Conservation (phyloP, 1,140 invertebrate genomes). For the Formica exsecta region DNA sequence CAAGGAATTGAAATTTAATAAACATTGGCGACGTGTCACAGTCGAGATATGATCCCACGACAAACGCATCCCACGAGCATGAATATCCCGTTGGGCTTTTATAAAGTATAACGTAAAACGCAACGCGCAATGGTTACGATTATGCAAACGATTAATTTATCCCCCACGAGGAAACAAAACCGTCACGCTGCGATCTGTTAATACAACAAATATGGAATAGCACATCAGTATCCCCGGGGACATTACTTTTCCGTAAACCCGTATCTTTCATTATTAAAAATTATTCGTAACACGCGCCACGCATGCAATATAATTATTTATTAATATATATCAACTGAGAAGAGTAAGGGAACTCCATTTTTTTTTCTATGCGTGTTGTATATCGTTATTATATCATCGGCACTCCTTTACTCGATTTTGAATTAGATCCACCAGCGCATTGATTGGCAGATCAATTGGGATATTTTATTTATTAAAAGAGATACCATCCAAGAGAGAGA, state of each 20-base stretch:
- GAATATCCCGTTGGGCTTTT: slow-evolving; percentile 47
- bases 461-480: slow-evolving; percentile 11
- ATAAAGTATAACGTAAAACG: slow-evolving; percentile 48
- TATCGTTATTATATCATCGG: no score
- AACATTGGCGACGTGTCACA: slow-evolving; percentile 46
- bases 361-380: background rate
- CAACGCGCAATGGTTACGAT: slow-evolving; percentile 16
- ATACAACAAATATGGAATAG: slow-evolving; percentile 54
- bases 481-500: background rate
- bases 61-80: slow-evolving; percentile 54
- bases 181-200: slow-evolving; percentile 50
- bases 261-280: slow-evolving; percentile 52
- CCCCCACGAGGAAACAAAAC: slow-evolving; percentile 16
- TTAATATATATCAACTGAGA: slow-evolving; percentile 33
- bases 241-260: slow-evolving; percentile 36
- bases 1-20: slow-evolving; percentile 26
- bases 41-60: slow-evolving; percentile 41
- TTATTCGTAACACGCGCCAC: slow-evolving; percentile 45
- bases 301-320: slow-evolving; percentile 49
- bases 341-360: slow-evolving; percentile 9
- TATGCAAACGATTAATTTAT: slow-evolving; percentile 54
- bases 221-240: slow-evolving; percentile 15
- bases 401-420: background rate
- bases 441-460: background rate
- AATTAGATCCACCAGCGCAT: background rate